phyloP scores from a whole-genome alignment of 2,113 vertebrate genomes.

The Xyliphius kryptos region DNA sequence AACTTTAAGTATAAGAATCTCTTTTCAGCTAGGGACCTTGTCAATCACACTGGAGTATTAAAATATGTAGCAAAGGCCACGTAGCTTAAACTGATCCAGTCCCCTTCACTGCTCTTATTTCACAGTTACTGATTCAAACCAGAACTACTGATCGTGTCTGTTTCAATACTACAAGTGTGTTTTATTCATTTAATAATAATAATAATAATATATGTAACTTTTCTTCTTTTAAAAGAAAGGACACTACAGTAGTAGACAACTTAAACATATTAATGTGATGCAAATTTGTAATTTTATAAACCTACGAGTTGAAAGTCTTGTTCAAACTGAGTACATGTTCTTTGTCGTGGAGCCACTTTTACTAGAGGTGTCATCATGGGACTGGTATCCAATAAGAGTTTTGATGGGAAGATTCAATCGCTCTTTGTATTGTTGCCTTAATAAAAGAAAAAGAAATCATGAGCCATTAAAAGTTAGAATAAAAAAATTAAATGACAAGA shows the following conservation, averaged over 20 bases:
- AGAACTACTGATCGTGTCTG: conserved; percentile 18
- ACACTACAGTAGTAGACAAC: conserved; percentile 68
- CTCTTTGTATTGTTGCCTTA: conserved; percentile 71
- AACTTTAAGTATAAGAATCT: conserved; percentile 43
- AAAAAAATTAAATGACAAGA: too few species aligned
- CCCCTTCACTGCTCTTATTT: conserved; percentile 12
- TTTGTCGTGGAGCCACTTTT: conserved; percentile 79
- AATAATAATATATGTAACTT: conserved; percentile 18
- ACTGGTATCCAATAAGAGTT: conserved; percentile 71
- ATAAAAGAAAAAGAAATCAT: conserved; percentile 11
- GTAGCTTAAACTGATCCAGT: conserved; percentile 33
- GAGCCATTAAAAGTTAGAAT: too few species aligned
- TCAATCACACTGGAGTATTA: conserved; percentile 49
- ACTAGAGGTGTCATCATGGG: conserved; percentile 77
- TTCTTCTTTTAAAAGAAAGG: conserved; percentile 59
- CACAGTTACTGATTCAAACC: conserved; percentile 15
- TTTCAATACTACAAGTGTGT: conserved; percentile 35
- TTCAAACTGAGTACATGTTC: conserved; percentile 75
- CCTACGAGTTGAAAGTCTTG: conserved; percentile 61
- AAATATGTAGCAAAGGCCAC: conserved; percentile 45
- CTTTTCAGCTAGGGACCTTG: conserved; percentile 49
- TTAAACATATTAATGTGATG: conserved; percentile 59
- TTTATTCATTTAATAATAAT: background rate
- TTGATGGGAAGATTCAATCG: conserved; percentile 65
- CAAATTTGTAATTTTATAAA: conserved; percentile 65